Evolutionary conservation across 2,888 invertebrate genomes (phyloP), one percentile per base, ranked within the genome.

Genomic region (Thysanoteuthis rhombus): DNA sequence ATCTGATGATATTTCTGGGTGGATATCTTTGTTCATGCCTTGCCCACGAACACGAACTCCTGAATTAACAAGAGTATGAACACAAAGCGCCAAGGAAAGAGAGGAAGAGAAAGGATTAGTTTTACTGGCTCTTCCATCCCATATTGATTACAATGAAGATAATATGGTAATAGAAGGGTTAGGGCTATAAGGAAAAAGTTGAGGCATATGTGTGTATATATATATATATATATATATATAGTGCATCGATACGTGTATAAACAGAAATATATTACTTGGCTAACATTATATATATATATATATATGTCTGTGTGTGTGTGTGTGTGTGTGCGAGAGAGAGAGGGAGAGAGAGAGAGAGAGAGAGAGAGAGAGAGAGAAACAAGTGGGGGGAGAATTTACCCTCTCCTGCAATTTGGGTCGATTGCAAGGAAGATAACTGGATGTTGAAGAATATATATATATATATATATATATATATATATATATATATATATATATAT

Each of bases 21-120:
- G 75, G 75, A 75, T 75, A 75, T 75, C n/a, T 75, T 75, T n/a
- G 75, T n/a, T n/a, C n/a, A 75, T 75, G 75, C 75, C n/a, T 75
- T n/a, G 75, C n/a, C n/a, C 32, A n/a, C 32, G n/a, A 75, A 75
- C 32, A 75, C n/a, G n/a, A n/a, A 75, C n/a, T 8, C 32, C 16
- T n/a, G 32, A 16, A 75, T 75, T 75, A 75, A 75, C 1, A 75
- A 16, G n/a, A n/a, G n/a, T 0, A n/a, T 75, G 75, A 12, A 75
- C 32, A 75, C 6, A 10, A 10, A n/a, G n/a, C 8, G n/a, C 0
- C 8, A n/a, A 3, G 32, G 75, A 75, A n/a, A 75, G 75, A 0
- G n/a, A 1, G 75, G 0, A 3, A 75, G 75, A 75, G 75, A 75
- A 19, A 75, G 75, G 16, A 32, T 4, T 32, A 32, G 75, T 1